A percentile compares a stretch with the other conserved stretches of the same genome.
Conservation (phyloP, 2,888 invertebrate genomes). For the Euplexia lucipara region DNA sequence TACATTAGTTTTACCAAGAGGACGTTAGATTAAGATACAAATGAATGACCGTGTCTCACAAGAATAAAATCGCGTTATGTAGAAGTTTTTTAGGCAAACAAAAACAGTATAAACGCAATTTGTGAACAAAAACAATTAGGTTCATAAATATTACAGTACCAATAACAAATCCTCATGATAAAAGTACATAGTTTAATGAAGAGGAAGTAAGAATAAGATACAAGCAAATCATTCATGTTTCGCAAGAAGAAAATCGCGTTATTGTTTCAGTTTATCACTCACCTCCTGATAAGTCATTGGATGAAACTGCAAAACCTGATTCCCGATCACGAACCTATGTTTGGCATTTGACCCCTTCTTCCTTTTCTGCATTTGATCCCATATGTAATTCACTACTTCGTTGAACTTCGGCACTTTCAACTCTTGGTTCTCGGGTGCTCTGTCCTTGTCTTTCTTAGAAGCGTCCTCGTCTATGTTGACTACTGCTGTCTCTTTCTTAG, state of each 20-base stretch:
- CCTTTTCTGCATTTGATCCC: slow-evolving; percentile 92
- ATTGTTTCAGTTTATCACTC: slow-evolving; percentile 62
- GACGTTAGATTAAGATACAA: too few relatives aligned
- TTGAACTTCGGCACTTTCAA: slow-evolving; percentile 93
- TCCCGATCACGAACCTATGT: slow-evolving; percentile 92
- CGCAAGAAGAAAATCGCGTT: neutral
- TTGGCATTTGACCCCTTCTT: slow-evolving; percentile 90
- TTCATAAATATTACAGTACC: too few relatives aligned
- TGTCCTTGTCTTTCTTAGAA: slow-evolving; percentile 83
- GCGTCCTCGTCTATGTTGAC: slow-evolving; percentile 80
- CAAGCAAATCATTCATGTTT: too few relatives aligned
- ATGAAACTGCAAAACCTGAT: slow-evolving; percentile 93
- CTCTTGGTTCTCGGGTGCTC: slow-evolving; percentile 71
- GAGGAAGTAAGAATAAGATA: too few relatives aligned
- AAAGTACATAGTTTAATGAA: too few relatives aligned
- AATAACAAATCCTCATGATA: too few relatives aligned
- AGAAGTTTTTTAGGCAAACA: too few relatives aligned
- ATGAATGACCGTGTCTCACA: too few relatives aligned
- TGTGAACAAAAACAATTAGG: too few relatives aligned
- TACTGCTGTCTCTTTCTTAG: slow-evolving; percentile 79
- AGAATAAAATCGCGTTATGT: too few relatives aligned
- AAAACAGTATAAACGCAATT: too few relatives aligned
- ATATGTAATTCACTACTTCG: slow-evolving; percentile 93
- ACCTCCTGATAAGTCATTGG: slow-evolving; percentile 94
- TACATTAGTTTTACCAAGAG: too few relatives aligned